Evolutionary conservation across 1,140 invertebrate species (phyloP).

Genomic region (Tetraneura akinire): DNA sequence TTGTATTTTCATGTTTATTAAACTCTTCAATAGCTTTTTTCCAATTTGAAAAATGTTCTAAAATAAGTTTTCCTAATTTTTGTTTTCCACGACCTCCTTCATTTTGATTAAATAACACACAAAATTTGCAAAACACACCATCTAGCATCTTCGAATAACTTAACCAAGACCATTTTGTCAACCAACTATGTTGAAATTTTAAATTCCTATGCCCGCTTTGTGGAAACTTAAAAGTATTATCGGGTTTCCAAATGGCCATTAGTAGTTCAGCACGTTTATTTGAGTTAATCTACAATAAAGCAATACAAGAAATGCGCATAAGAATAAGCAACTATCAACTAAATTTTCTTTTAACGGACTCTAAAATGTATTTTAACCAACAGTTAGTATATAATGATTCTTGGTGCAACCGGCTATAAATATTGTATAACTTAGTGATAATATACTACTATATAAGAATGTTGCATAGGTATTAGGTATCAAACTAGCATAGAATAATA

Average conservation of each 20-base stretch:
- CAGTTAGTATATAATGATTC: no score
- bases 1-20: background rate
- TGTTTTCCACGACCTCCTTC: background rate
- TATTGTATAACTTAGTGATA: no score
- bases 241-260: background rate
- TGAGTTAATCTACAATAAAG: background rate
- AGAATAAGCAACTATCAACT: background rate
- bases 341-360: no score
- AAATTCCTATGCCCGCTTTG: background rate
- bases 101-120: conserved; percentile 18
- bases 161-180: background rate
- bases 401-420: no score
- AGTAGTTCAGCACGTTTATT: background rate
- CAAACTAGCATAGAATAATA: no score
- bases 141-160: background rate
- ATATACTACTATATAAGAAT: no score
- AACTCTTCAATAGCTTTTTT: conserved; percentile 7
- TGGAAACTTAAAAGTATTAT: conserved; percentile 2
- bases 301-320: background rate
- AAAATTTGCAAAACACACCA: conserved; percentile 19
- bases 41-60: conserved; percentile 10
- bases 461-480: no score
- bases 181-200: conserved; percentile 9
- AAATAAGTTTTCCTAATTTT: background rate
- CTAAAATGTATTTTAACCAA: no score